These are phyloP conservation scores for Morone saxatilis DNA, from an alignment of 2,113 vertebrate genomes.

Conservation along the genomic window DNA sequence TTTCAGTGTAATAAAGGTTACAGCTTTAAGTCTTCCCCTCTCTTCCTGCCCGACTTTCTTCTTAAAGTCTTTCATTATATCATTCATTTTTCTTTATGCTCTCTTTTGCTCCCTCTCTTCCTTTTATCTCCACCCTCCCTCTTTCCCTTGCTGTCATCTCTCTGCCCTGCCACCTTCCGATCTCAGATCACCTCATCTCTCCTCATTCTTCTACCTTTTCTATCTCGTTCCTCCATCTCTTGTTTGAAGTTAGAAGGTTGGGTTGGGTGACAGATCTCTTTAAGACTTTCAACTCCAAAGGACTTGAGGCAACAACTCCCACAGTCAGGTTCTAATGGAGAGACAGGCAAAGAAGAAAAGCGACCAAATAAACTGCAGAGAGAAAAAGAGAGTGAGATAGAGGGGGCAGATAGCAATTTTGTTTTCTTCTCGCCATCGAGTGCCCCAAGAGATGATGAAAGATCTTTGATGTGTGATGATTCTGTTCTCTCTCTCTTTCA, in stretches of 20 bases:
- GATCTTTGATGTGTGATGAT: conserved; percentile 79
- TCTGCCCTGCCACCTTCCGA: conserved; percentile 27
- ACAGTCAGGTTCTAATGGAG: conserved; percentile 67
- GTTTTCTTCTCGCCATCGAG: conserved; percentile 68
- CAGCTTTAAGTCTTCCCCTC: background rate
- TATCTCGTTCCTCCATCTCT: conserved; percentile 57
- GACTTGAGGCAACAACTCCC: conserved; percentile 65
- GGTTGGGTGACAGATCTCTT: conserved; percentile 66
- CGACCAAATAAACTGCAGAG: conserved; percentile 55
- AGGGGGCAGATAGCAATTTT: conserved; percentile 63
- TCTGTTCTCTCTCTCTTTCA: conserved; percentile 53
- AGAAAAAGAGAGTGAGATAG: conserved; percentile 45
- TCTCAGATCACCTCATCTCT: conserved; percentile 51
- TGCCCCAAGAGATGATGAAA: conserved; percentile 76
- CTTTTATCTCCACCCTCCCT: conserved; percentile 41
- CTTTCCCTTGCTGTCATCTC: conserved; percentile 15
- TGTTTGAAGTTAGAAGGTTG: conserved; percentile 68
- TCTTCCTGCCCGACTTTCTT: conserved; percentile 20
- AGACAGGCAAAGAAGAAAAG: conserved; percentile 57
- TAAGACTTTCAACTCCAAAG: conserved; percentile 74
- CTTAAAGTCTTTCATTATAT: background rate
- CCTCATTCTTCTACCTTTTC: conserved; percentile 52
- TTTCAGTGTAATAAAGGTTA: background rate
- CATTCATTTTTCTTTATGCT: background rate
- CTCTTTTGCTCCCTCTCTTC: conserved; percentile 11